phyloP scores from a whole-genome alignment of 2,113 vertebrate genomes.

The Marmota monax region DNA sequence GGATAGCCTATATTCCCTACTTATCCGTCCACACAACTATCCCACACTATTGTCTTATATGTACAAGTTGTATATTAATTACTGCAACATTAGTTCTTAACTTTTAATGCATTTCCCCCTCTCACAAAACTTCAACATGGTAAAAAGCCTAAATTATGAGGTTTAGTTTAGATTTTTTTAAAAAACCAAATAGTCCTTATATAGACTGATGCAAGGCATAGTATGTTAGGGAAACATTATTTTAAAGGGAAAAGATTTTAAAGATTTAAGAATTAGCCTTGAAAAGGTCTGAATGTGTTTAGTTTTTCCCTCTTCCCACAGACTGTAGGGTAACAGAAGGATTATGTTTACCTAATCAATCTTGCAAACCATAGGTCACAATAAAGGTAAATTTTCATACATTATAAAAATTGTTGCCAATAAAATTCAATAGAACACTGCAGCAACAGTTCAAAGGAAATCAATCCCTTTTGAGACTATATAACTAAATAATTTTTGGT shows the following conservation, averaged over 20 bases:
- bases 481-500: not conserved
- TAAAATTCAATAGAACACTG: not conserved
- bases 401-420: constrained; percentile 16
- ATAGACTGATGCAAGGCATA: not conserved
- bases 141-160: constrained; percentile 41
- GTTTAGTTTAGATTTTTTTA: not conserved
- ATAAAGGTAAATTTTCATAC: not conserved
- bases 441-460: not conserved
- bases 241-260: constrained; percentile 47
- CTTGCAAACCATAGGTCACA: not conserved
- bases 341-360: not conserved
- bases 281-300: not conserved
- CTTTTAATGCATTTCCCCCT: not conserved
- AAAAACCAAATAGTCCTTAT: not conserved
- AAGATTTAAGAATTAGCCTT: not conserved
- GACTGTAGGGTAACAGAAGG: not conserved
- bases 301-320: not conserved
- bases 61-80: not conserved
- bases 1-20: not conserved
- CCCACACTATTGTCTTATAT: not conserved
- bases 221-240: not conserved
- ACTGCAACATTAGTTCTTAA: not conserved
- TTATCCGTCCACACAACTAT: not conserved
- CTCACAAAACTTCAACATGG: not conserved
- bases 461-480: not conserved